Base-by-base conservation (phyloP, 2,797 vertebrate genomes). In the Telmatherina bonti region DNA sequence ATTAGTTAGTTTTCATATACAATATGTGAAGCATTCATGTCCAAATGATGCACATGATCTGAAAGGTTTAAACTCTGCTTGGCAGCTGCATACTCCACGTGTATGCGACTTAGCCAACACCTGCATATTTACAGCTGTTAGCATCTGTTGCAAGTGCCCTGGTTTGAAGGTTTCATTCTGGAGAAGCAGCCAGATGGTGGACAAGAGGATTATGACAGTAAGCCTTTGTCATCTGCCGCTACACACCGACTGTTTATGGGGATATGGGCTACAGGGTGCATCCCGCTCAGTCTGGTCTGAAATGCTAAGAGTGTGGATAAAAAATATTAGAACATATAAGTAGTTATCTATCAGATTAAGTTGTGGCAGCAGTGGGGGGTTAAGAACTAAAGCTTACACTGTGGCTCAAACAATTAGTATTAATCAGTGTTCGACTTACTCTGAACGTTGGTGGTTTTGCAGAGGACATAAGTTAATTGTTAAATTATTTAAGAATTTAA, bases 121-220 rank as follows among this genome's bases (percentile, higher is more conserved):
- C 86, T 92, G 86, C 64, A 76, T 59, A 86, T 84, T 89, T 90
- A 86, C 92, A 93, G 91, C 91, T 93, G 92, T 92, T 88, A 88
- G 72, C 90, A 87, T 74, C 86, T 90, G 88, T 76, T 92, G 72
- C 72, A 2, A 89, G 79, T 84, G 91, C 80, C 93, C 93, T 88
- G 83, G 88, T 93, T 94, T 85, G 85, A 83, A 79, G 83, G 81
- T 87, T 94, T 93, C 92, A 88, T 92, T 93, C 84, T 83, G 89
- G 85, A 86, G 85, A 73, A 75, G 82, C 76, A 62, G 81, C 86
- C 94, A 96, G 94, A 95, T 93, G 95, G 95, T 69, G 84, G 71
- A 93, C 93, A 94, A 94, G 91, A 93, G 88, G 93, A 96, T 96
- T 95, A 96, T 83, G 73, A 51, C 12, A 62, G 86, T 94, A 95